These are phyloP conservation scores for Mesorhabditis spiculigera DNA, from an alignment of 2,888 invertebrate genomes.

Conservation along the genomic window DNA sequence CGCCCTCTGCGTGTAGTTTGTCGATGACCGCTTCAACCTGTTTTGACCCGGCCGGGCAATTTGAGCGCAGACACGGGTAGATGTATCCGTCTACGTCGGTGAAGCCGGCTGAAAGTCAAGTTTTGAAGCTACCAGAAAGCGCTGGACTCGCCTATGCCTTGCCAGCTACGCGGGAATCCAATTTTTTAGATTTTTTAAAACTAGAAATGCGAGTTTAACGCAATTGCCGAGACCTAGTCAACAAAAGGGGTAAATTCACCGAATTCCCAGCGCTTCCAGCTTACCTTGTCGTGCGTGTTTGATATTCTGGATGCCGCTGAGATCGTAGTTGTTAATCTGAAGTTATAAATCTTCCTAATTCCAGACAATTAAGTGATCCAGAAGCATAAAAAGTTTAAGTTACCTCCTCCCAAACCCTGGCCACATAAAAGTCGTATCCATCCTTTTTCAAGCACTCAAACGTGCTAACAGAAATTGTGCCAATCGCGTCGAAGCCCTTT, in stretches of 20 bases:
- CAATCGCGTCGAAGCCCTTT: background rate
- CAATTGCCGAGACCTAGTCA: too few species aligned
- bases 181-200: background rate
- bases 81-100: slow-evolving; percentile 5
- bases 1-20: slow-evolving; percentile 8
- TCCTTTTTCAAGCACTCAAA: background rate
- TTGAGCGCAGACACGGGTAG: background rate
- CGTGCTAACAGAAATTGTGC: background rate
- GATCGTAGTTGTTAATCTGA: background rate
- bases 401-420: background rate
- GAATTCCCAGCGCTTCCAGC: background rate
- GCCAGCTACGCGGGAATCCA: background rate
- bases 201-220: too few species aligned
- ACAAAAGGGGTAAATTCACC: too few species aligned
- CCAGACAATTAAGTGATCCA: too few species aligned
- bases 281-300: background rate
- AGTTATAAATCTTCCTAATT: background rate
- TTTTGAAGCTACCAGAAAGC: background rate
- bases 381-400: background rate
- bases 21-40: background rate
- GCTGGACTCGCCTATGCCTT: background rate
- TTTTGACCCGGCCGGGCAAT: background rate
- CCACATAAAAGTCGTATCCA: background rate
- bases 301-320: background rate
- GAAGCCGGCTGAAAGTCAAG: background rate